These are phyloP conservation scores for Ctena decussata DNA, from an alignment of 2,888 invertebrate genomes.

Conservation along the genomic window DNA sequence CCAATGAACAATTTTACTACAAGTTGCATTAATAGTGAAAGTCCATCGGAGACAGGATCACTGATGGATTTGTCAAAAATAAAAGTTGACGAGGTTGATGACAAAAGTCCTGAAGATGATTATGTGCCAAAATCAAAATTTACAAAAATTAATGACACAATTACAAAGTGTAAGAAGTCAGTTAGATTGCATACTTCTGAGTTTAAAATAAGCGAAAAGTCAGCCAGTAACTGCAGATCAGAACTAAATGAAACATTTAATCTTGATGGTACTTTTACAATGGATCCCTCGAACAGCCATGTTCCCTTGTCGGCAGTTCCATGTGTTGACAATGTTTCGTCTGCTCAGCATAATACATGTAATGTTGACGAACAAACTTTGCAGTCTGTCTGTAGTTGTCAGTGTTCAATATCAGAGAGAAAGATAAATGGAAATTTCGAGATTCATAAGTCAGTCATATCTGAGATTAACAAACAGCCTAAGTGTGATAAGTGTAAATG, in stretches of 20 bases:
- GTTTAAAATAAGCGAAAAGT: not conserved
- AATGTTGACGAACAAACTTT: too few relatives aligned
- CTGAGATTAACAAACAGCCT: not conserved
- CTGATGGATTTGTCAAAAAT: not conserved
- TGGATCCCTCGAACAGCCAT: constrained; percentile 34
- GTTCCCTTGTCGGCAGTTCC: constrained; percentile 25
- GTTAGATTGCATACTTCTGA: constrained; percentile 37
- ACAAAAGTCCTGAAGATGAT: constrained; percentile 33
- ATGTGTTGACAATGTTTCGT: constrained; percentile 32
- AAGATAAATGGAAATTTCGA: not conserved
- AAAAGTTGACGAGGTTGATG: constrained; percentile 12
- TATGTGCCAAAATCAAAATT: constrained; percentile 41
- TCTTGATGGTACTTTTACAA: constrained; percentile 54
- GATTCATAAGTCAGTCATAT: not conserved
- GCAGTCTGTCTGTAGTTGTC: not conserved
- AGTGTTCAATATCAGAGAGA: not conserved
- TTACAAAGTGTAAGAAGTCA: constrained; percentile 61
- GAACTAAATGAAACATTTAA: constrained; percentile 44
- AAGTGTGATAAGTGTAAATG: constrained; percentile 1
- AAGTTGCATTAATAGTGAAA: too few relatives aligned
- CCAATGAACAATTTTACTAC: too few relatives aligned
- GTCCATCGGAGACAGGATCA: not conserved
- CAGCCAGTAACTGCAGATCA: not conserved
- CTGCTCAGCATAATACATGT: not conserved
- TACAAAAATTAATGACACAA: constrained; percentile 60